Evolutionary conservation across 1,140 invertebrate species (phyloP), one percentile per base, ranked within the genome.

Genomic region (Drosophila punjabiensis): DNA sequence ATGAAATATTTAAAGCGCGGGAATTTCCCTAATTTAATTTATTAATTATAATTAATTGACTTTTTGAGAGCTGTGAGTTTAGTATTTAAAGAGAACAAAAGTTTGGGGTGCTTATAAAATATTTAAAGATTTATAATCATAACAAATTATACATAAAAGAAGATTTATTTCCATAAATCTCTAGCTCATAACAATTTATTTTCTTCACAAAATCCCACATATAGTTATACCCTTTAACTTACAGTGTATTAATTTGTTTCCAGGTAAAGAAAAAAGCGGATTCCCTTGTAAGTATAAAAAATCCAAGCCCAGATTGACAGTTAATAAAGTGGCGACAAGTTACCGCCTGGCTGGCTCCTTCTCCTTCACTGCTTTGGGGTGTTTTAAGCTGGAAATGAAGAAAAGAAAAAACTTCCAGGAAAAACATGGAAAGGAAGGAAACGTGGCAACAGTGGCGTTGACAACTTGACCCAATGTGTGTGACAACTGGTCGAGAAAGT

Each of bases 311-410:
- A 90, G 86, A 90, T 89, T 89, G 86, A 90, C 86, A 89, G 86
- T 89, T 89, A 89, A 89, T 89, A 89, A 89, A 86, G 79, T 79
- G 82, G 63, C 67, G 85, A 90, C 81, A 89, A 89, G 85, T 89
- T 85, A 70, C 81, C 81, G 45, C 58, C 66, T 74, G 81, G 73
- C 53, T 81, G 81, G 66, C 55, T 81, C 50, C 56, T 65, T 60
- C 48, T 32, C n/a, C 56, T 18, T 24, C 13, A 52, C 48, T 52
- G 69, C 14, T 24, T 35, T 35, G 45, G 75, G 62, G 47, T 68
- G 69, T 48, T 53, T 75, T 28, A 48, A 63, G 39, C 16, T 45
- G 45, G 30, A 13, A 56, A 11, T 33, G 20, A 37, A 66, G 28
- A 18, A n/a, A 59, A 73, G 24, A 24, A 53, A 10, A 24, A 37